Conservation (phyloP, 2,113 vertebrate species). For the Notothenia rossii region DNA sequence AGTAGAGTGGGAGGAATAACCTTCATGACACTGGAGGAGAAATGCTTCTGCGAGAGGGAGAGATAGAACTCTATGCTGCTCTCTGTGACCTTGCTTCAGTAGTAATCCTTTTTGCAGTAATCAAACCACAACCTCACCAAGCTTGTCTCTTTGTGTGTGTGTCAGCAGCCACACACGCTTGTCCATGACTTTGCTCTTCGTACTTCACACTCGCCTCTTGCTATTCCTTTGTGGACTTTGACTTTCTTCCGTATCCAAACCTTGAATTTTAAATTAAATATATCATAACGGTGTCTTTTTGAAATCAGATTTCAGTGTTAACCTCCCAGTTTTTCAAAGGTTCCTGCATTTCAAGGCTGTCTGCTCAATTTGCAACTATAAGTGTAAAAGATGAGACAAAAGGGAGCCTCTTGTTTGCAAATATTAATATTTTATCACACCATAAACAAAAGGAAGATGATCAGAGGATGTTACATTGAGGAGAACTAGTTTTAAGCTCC, state of each 20-base stretch:
- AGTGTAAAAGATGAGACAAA: background rate
- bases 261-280: background rate
- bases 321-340: background rate
- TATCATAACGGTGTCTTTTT: background rate
- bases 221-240: conserved; percentile 1
- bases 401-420: background rate
- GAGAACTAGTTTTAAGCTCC: background rate
- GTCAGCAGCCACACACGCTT: background rate
- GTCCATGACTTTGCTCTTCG: background rate
- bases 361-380: background rate
- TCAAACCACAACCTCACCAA: conserved; percentile 15
- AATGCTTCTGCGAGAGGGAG: conserved; percentile 26
- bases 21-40: conserved; percentile 37
- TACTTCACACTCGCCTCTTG: background rate
- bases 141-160: background rate
- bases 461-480: background rate
- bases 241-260: background rate
- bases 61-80: conserved; percentile 11
- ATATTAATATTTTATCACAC: background rate
- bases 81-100: conserved; percentile 27
- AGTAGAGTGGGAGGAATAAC: conserved; percentile 38
- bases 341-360: background rate
- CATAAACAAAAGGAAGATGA: background rate
- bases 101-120: background rate
- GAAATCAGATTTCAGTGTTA: background rate